Base-by-base conservation (phyloP, 2,797 vertebrate species). In the Knipowitschia caucasica region DNA sequence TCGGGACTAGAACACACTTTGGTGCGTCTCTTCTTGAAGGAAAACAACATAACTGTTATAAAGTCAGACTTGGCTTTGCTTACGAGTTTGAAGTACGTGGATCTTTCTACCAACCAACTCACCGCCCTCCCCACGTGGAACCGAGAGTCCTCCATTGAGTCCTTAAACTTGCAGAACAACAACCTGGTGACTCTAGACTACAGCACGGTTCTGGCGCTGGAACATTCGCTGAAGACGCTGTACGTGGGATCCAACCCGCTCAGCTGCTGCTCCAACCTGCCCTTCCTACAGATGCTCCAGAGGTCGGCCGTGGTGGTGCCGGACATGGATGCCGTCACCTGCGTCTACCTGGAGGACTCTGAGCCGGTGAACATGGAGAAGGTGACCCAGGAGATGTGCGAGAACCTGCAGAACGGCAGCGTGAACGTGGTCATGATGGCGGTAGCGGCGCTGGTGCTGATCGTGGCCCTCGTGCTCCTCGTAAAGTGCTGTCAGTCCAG, bases 201-300 rank as follows among this genome's bases (percentile, higher is more conserved):
- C 61, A 85, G 83, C 38, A 91, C 91, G 20, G 88, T 97, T 60
- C 75, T 86, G 0, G 85, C 85, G 7, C 70, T 98, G 78, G 89
- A 94, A 67, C 86, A 62, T 55, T 93, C 92, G 0, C 89, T 99
- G 2, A 92, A 89, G 62, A 93, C 88, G 20, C 85, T 99, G 27
- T 94, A 95, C 75, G 81, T 98, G 51, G 82, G 90, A 2, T 94
- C 92, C 7, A 99, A 98, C 64, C 96, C 95, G 0, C 90, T 99
- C 11, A 91, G 63, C 67, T 99, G 96, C 89, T 99, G 96, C 0
- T 88, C 86, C 54, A 98, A 95, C 21, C 66, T 86, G 9, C 91
- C 86, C 82, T 88, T 96, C 20, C 85, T 93, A 0, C 83, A 87
- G 0, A 88, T 95, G 84, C 83, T 95, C 29, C 91, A 91, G 67